These are phyloP conservation scores for Melikaiella ostensackeni DNA, from an alignment of 2,888 invertebrate species.

Conservation along the genomic window DNA sequence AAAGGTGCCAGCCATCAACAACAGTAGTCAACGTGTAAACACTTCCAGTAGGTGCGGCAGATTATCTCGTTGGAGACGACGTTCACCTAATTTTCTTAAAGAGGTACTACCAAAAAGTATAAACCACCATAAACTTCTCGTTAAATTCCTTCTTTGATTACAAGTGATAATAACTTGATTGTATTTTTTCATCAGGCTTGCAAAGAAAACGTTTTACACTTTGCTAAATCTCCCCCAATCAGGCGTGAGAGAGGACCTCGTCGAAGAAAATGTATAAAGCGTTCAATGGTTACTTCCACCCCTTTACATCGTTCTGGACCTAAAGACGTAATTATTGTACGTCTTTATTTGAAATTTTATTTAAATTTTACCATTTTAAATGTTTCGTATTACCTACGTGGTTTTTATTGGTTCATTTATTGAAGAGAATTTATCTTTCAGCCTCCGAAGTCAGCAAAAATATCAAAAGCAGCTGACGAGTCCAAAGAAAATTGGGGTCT, in stretches of 20 bases:
- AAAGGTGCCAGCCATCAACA: conserved; percentile 69
- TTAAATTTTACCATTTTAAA: too few species aligned
- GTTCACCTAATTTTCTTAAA: conserved; percentile 71
- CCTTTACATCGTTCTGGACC: conserved; percentile 68
- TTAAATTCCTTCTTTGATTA: conserved; percentile 15
- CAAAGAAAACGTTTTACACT: conserved; percentile 75
- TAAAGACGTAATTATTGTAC: conserved; percentile 70
- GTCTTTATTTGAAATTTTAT: conserved; percentile 41
- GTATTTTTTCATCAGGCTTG: conserved; percentile 64
- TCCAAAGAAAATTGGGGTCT: conserved; percentile 75
- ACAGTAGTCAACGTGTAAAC: conserved; percentile 68
- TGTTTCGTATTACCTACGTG: too few species aligned
- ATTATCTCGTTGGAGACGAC: conserved; percentile 71
- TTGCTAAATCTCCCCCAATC: conserved; percentile 71
- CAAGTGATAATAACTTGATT: background rate
- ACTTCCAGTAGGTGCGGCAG: conserved; percentile 70
- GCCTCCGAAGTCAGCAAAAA: conserved; percentile 64
- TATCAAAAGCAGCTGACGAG: conserved; percentile 69
- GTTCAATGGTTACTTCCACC: conserved; percentile 74
- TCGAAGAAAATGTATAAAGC: conserved; percentile 74
- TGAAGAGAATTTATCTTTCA: conserved; percentile 49
- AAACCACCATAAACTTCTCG: background rate
- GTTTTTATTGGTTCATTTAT: background rate
- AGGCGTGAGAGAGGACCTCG: conserved; percentile 72
- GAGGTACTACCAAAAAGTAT: conserved; percentile 61